phyloP scores from a whole-genome alignment of 2,888 invertebrate species.

The Idaea aversata region DNA sequence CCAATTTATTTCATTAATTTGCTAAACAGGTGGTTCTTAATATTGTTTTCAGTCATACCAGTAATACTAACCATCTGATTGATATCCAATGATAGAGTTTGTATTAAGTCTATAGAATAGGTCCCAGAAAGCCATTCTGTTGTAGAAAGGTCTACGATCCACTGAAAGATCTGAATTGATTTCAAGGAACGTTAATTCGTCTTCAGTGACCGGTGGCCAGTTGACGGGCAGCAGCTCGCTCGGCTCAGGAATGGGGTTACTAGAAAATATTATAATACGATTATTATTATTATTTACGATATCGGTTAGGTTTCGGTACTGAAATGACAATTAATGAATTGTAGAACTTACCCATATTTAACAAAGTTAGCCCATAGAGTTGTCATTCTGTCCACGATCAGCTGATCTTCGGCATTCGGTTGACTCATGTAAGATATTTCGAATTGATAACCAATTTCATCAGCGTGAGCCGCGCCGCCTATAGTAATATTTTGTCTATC shows the following conservation, averaged over 20 bases:
- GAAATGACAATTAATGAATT: constrained; percentile 14
- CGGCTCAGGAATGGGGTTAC: constrained; percentile 35
- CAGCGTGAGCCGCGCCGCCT: constrained; percentile 23
- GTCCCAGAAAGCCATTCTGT: constrained; percentile 34
- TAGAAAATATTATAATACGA: constrained; percentile 20
- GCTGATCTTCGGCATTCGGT: constrained; percentile 21
- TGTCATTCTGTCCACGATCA: constrained; percentile 1
- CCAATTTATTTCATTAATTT: too few relatives aligned
- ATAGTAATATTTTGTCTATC: constrained; percentile 7
- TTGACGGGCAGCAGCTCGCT: constrained; percentile 30
- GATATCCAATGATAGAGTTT: too few relatives aligned
- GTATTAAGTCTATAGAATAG: constrained; percentile 32
- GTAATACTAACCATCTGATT: too few relatives aligned
- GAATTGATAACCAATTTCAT: constrained; percentile 28
- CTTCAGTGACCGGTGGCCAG: constrained; percentile 32
- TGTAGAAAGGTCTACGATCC: constrained; percentile 25
- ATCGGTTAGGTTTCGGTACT: too few relatives aligned
- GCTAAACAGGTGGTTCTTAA: too few relatives aligned
- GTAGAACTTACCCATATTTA: constrained; percentile 13
- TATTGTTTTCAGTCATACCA: too few relatives aligned
- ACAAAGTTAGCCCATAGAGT: too few relatives aligned
- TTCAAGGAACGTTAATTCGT: constrained; percentile 22
- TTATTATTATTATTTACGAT: too few relatives aligned
- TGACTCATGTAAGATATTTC: constrained; percentile 6
- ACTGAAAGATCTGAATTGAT: constrained; percentile 22